Conservation (phyloP, 2,113 vertebrate genomes). For the Microcebus murinus region DNA sequence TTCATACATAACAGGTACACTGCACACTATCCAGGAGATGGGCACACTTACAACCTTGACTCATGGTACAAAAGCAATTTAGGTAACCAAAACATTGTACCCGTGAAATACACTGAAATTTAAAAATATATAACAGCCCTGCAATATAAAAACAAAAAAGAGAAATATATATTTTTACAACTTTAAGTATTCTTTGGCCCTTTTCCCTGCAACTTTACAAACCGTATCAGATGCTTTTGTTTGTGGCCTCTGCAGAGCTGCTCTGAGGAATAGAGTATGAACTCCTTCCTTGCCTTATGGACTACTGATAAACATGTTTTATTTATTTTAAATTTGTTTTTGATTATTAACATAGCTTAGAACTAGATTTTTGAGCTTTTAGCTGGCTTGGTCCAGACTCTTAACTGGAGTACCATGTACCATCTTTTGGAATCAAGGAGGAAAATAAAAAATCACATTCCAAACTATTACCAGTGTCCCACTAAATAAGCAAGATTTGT, state of each 20-base stretch:
- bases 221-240: not conserved
- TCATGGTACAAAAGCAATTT: too few species aligned
- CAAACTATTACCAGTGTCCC: not conserved
- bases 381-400: not conserved
- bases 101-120: too few species aligned
- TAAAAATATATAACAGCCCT: too few species aligned
- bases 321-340: not conserved
- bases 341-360: not conserved
- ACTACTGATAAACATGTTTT: not conserved
- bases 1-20: too few species aligned
- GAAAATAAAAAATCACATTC: not conserved
- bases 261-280: not conserved
- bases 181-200: not conserved
- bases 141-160: not conserved
- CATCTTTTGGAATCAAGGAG: not conserved
- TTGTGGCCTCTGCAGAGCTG: not conserved
- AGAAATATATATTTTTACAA: not conserved
- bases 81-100: too few species aligned
- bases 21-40: too few species aligned
- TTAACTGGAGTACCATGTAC: not conserved
- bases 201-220: not conserved
- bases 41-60: too few species aligned
- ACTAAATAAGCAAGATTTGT: not conserved
- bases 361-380: slow-evolving; percentile 14
- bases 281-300: not conserved